Evolutionary conservation across 2,797 vertebrate species (phyloP).

Genomic region (Thamnophis elegans): DNA sequence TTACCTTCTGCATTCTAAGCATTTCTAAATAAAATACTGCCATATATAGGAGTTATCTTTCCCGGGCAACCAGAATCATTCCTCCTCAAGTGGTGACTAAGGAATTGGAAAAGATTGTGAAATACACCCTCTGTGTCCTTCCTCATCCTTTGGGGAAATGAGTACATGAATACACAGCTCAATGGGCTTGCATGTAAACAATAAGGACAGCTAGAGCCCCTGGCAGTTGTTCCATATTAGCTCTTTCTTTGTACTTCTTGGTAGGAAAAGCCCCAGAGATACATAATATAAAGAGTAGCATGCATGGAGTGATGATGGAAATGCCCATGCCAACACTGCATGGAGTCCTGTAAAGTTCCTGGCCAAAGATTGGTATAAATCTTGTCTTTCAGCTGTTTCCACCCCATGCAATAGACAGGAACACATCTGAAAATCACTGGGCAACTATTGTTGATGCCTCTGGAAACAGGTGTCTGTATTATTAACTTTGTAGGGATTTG

Average conservation of each 20-base stretch:
- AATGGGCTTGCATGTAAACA: not conserved
- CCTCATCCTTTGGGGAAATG: not conserved
- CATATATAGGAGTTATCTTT: not conserved
- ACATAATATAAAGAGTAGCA: not conserved
- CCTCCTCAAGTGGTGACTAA: not conserved
- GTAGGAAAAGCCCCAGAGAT: not conserved
- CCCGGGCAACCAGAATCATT: not conserved
- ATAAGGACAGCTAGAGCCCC: not conserved
- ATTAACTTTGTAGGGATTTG: not conserved
- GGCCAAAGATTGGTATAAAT: not conserved
- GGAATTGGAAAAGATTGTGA: not conserved
- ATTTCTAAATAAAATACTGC: not conserved
- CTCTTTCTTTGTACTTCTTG: not conserved
- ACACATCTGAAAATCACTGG: not conserved
- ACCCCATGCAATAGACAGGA: not conserved
- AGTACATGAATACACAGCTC: not conserved
- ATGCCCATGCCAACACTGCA: not conserved
- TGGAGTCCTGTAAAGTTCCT: not conserved
- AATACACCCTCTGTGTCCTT: not conserved
- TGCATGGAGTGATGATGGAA: not conserved
- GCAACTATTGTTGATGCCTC: not conserved
- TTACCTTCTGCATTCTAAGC: not conserved
- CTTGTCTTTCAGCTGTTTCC: not conserved
- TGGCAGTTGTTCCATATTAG: not conserved
- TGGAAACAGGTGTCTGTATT: not conserved